A percentile compares a stretch with the other conserved stretches of the same genome.
Conservation (phyloP, 1,140 invertebrate species). For the Leptestheria dahalacensis region DNA sequence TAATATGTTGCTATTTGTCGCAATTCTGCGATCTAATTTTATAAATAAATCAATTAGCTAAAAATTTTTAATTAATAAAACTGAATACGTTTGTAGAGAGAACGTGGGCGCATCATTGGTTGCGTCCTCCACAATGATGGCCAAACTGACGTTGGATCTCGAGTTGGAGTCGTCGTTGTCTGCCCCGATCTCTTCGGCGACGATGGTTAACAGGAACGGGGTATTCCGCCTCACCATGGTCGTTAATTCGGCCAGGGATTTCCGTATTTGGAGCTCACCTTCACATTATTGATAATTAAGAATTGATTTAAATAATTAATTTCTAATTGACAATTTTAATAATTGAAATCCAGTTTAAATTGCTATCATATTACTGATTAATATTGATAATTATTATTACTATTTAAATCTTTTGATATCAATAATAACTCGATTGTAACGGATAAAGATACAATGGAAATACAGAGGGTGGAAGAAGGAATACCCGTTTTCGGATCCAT, state of each 20-base stretch:
- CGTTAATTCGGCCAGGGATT: slow-evolving; percentile 54
- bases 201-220: slow-evolving; percentile 61
- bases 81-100: slow-evolving; percentile 15
- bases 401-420: background rate
- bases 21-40: background rate
- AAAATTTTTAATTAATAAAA: background rate
- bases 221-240: slow-evolving; percentile 56
- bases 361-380: background rate
- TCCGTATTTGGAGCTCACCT: slow-evolving; percentile 48
- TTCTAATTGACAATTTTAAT: background rate
- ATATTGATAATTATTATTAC: background rate
- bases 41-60: background rate
- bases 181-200: slow-evolving; percentile 57
- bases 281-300: background rate
- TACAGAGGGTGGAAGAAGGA: slow-evolving; percentile 8
- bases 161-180: slow-evolving; percentile 32
- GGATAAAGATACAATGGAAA: background rate
- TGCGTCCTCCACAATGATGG: slow-evolving; percentile 22
- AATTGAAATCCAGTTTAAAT: background rate
- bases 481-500: slow-evolving; percentile 64
- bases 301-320: background rate
- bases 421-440: background rate
- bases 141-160: slow-evolving; percentile 20
- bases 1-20: no score
- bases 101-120: slow-evolving; percentile 24